Evolutionary conservation across 2,888 invertebrate genomes (phyloP).

Genomic region (Xanthorhoe spadicearia): DNA sequence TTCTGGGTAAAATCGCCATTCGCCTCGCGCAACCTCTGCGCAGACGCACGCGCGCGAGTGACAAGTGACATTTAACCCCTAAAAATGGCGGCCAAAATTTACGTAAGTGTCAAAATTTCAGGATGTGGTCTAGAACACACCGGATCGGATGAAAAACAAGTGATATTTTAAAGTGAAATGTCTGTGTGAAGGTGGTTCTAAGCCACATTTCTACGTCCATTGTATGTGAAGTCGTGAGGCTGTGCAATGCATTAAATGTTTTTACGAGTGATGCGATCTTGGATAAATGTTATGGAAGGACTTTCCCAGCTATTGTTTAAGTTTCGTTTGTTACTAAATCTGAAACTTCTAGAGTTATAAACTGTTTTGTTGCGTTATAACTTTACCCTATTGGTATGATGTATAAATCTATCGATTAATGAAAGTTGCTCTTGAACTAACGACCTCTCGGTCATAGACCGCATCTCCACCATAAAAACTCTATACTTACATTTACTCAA

Average conservation of each 20-base stretch:
- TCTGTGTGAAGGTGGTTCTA: slow-evolving; percentile 67
- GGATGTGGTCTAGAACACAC: slow-evolving; percentile 78
- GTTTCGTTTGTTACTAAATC: slow-evolving; percentile 36
- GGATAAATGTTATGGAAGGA: slow-evolving; percentile 41
- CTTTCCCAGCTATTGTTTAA: slow-evolving; percentile 45
- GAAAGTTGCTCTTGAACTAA: slow-evolving; percentile 21
- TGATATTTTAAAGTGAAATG: slow-evolving; percentile 39
- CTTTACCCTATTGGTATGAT: background rate
- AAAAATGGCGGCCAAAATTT: slow-evolving; percentile 81
- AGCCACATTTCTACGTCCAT: slow-evolving; percentile 73
- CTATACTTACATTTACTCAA: background rate
- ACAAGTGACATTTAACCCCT: slow-evolving; percentile 71
- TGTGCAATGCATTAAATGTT: slow-evolving; percentile 37
- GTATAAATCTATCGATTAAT: slow-evolving; percentile 3
- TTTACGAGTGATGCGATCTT: slow-evolving; percentile 40
- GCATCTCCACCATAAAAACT: background rate
- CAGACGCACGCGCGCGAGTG: slow-evolving; percentile 77
- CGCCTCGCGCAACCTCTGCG: slow-evolving; percentile 77
- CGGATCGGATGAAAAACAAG: slow-evolving; percentile 47
- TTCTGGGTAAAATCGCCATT: slow-evolving; percentile 66
- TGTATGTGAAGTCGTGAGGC: slow-evolving; percentile 57
- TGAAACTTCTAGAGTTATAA: slow-evolving; percentile 24
- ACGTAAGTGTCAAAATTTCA: slow-evolving; percentile 80
- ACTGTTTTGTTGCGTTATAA: background rate
- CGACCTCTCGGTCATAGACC: slow-evolving; percentile 15